Base-by-base conservation (phyloP, 2,888 invertebrate genomes). In the Helleia helle region DNA sequence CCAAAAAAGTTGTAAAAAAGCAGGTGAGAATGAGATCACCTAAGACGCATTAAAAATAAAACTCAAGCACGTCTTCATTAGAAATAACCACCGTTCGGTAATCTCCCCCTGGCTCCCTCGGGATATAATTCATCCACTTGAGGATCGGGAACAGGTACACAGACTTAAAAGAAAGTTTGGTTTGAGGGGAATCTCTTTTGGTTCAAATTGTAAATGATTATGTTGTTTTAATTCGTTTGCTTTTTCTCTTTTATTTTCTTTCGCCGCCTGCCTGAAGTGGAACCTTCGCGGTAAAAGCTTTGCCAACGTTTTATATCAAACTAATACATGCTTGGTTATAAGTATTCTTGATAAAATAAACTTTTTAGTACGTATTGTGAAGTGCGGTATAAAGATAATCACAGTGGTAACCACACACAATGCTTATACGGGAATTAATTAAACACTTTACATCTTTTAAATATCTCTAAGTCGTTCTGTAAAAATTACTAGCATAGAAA, bases 221-320 rank as follows among this genome's bases (percentile, higher is more conserved):
- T 80, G 79, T 81, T 83, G 73, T 80, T 81, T 81, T 81, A 79
- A 83, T 81, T 81, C 75, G 74, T 80, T 81, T 17, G 79, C 79
- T 80, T 79, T 70, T 71, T 66, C 59, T 70, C 56, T 65, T 60
- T 71, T 62, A 62, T 67, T 76, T 73, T 71, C 76, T 71, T 55
- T 62, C 71, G 77, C 81, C 81, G 81, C 81, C 80, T 80, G 81
- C 65, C 80, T 70, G 76, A 59, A 76, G 79, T 72, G 75, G 71
- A 64, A 66, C 56, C 61, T 58, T 62, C 18, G 34, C 34, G 18
- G 31, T 34, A 8, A 34, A 22, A 8, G 6, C 22, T 22, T 12
- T 8, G 17, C 6, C 14, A 3, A 28, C 3, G 4, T 18, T 3
- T 18, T 18, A 18, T 18, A 13, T n/a, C n/a, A n/a, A n/a, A n/a